Evolutionary conservation across 2,797 vertebrate species (phyloP).

Genomic region (Psittacula derbiana): DNA sequence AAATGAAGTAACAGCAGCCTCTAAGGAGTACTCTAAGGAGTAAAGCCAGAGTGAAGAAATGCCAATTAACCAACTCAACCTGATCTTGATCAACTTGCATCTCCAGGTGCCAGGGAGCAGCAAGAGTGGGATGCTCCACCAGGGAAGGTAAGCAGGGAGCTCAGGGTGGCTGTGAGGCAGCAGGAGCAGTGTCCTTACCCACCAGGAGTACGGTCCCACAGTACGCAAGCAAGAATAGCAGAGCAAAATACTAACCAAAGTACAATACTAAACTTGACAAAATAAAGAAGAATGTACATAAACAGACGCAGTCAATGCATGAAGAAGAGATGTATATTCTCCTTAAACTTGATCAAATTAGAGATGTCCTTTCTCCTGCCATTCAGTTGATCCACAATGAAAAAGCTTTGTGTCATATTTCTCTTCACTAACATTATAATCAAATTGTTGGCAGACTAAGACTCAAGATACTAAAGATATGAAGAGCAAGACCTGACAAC

Average conservation of each 20-base stretch:
- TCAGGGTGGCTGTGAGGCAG: not conserved
- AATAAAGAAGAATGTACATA: not conserved
- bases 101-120: not conserved
- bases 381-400: not conserved
- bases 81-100: not conserved
- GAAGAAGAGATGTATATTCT: not conserved
- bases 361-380: not conserved
- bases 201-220: not conserved
- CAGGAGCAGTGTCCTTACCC: not conserved
- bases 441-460: not conserved
- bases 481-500: not conserved
- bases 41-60: not conserved
- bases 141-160: not conserved
- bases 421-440: not conserved
- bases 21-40: not conserved
- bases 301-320: not conserved
- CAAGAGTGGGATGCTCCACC: rapidly evolving
- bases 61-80: not conserved
- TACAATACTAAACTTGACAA: not conserved
- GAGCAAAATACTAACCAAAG: not conserved
- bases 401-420: not conserved
- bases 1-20: not conserved
- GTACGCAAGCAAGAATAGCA: rapidly evolving
- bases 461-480: not conserved
- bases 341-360: not conserved